These are phyloP conservation scores for Forbesichthys papilliferus DNA, from an alignment of 2,113 vertebrate species.

Conservation along the genomic window DNA sequence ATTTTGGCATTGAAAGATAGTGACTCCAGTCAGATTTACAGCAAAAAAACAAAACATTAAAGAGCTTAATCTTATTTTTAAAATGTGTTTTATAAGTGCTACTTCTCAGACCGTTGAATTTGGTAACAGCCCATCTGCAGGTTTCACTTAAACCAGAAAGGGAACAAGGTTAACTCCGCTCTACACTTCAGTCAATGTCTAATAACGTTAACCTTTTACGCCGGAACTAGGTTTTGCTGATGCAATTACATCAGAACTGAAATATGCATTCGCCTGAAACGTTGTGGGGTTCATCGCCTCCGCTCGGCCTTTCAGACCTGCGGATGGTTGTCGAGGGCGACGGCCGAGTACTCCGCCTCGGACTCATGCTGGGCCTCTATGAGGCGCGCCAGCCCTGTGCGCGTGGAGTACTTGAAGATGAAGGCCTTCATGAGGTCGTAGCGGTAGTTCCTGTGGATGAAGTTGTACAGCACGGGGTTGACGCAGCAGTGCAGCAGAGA, in stretches of 20 bases:
- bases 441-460: slow-evolving; percentile 89
- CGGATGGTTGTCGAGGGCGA: slow-evolving; percentile 83
- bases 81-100: slow-evolving; percentile 62
- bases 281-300: background rate
- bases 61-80: background rate
- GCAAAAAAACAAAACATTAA: background rate
- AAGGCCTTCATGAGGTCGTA: slow-evolving; percentile 97
- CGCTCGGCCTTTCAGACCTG: slow-evolving; percentile 50
- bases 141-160: slow-evolving; percentile 22
- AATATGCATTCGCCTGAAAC: background rate
- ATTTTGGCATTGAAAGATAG: slow-evolving; percentile 41
- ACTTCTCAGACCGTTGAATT: slow-evolving; percentile 17
- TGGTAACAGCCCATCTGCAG: slow-evolving; percentile 31
- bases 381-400: slow-evolving; percentile 89
- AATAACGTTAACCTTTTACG: slow-evolving; percentile 5
- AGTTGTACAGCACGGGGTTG: slow-evolving; percentile 95
- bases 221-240: background rate
- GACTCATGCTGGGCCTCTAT: slow-evolving; percentile 85
- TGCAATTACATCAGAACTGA: too few species aligned
- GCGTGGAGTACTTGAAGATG: slow-evolving; percentile 94
- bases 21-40: slow-evolving; percentile 18
- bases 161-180: background rate
- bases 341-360: slow-evolving; percentile 85
- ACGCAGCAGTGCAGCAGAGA: slow-evolving; percentile 93
- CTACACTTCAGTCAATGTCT: background rate